Percentiles rank a stretch among this genome's conserved stretches.
Conservation (phyloP, 1,140 invertebrate genomes). For the Dendrolimus kikuchii region DNA sequence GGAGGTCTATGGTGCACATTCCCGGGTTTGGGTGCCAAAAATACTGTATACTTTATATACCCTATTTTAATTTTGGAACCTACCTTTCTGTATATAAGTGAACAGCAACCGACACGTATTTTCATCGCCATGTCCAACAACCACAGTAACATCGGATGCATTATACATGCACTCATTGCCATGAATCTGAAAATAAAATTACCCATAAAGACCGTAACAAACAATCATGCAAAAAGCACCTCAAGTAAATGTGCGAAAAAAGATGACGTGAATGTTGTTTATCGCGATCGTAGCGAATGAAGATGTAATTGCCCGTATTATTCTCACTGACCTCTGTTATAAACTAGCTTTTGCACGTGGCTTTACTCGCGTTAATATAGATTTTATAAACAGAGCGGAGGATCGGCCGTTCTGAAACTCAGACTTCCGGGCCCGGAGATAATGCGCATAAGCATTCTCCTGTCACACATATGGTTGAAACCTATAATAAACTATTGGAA, state of each 20-base stretch:
- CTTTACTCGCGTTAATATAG: no score
- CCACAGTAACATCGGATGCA: constrained; percentile 86
- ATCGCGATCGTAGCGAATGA: no score
- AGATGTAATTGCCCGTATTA: no score
- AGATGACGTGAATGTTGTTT: no score
- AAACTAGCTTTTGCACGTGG: no score
- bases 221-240: background rate
- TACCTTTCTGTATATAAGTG: constrained; percentile 89
- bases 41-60: background rate
- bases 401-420: no score
- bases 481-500: no score
- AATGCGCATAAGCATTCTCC: no score
- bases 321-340: no score
- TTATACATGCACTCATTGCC: constrained; percentile 71
- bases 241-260: background rate
- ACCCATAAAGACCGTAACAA: constrained; percentile 3
- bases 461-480: no score
- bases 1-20: background rate
- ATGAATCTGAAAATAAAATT: constrained; percentile 38
- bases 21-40: background rate
- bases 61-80: background rate
- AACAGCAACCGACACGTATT: constrained; percentile 83
- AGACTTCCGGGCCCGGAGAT: no score
- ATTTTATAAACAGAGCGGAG: no score
- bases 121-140: constrained; percentile 83